phyloP scores from a whole-genome alignment of 2,797 vertebrate species.

The Cuniculus paca region DNA sequence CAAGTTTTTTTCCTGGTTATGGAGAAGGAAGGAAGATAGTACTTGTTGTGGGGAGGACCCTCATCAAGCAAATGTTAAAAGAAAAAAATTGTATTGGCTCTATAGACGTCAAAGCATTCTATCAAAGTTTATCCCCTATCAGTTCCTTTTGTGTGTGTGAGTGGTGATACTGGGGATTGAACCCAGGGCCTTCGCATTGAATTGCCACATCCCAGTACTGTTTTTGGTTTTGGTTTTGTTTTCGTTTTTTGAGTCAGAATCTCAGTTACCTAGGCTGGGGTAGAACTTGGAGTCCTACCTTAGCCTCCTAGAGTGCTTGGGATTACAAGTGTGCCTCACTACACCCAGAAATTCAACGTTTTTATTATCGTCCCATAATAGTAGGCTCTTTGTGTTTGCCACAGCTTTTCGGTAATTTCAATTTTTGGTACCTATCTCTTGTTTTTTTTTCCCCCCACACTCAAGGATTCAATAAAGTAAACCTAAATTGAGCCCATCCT shows the following conservation, averaged over 20 bases:
- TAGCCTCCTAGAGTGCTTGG: background rate
- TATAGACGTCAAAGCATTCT: background rate
- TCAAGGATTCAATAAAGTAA: background rate
- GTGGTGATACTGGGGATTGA: background rate
- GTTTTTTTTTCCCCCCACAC: background rate
- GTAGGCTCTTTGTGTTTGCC: background rate
- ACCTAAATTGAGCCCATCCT: background rate
- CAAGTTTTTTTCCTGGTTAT: background rate
- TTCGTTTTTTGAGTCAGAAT: background rate
- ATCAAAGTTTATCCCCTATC: background rate
- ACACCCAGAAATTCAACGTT: background rate
- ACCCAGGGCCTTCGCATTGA: background rate
- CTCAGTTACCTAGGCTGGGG: background rate
- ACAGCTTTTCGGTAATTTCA: background rate
- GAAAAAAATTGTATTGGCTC: background rate
- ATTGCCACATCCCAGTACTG: background rate
- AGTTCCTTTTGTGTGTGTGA: background rate
- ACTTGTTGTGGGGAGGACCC: background rate
- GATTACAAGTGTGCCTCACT: background rate
- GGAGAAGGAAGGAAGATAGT: background rate
- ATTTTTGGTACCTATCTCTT: background rate
- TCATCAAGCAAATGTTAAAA: constrained; percentile 57
- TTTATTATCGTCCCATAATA: background rate
- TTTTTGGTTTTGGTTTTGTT: background rate
- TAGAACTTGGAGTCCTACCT: background rate